These are phyloP conservation scores for Pristionchus mayeri DNA, from an alignment of 2,888 invertebrate species.

Conservation along the genomic window DNA sequence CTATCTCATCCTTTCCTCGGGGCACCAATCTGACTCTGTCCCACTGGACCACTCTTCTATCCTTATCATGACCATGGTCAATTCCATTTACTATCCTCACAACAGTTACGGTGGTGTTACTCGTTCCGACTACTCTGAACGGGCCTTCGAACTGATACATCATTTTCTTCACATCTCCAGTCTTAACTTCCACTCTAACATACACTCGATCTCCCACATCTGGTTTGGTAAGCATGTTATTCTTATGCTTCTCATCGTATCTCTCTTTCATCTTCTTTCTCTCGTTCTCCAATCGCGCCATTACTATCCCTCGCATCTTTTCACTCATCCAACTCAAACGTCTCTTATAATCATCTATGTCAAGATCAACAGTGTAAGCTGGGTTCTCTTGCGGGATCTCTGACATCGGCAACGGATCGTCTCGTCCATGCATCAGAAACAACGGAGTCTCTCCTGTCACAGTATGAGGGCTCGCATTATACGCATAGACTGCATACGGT, in stretches of 20 bases:
- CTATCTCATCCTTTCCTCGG: background rate
- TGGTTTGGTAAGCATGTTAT: background rate
- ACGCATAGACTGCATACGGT: background rate
- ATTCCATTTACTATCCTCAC: background rate
- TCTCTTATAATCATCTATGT: background rate
- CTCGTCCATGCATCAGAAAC: background rate
- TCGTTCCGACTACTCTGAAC: background rate
- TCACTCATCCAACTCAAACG: conserved; percentile 31
- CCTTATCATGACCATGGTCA: background rate
- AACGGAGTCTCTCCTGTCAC: background rate
- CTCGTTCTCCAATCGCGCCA: background rate
- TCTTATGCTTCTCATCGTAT: background rate
- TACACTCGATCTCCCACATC: conserved; percentile 16
- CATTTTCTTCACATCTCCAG: background rate
- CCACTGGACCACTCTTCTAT: background rate
- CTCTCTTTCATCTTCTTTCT: conserved; percentile 1
- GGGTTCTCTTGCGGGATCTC: background rate
- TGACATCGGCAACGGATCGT: background rate
- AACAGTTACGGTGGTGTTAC: background rate
- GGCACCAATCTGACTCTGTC: background rate
- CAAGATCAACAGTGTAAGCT: conserved; percentile 1
- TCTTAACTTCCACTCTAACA: background rate
- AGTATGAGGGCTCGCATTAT: background rate
- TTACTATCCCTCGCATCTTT: background rate
- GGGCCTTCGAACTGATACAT: conserved; percentile 13